phyloP scores from a whole-genome alignment of 35 echinoderm and acorn worm genomes.

The Anneissia japonica region DNA sequence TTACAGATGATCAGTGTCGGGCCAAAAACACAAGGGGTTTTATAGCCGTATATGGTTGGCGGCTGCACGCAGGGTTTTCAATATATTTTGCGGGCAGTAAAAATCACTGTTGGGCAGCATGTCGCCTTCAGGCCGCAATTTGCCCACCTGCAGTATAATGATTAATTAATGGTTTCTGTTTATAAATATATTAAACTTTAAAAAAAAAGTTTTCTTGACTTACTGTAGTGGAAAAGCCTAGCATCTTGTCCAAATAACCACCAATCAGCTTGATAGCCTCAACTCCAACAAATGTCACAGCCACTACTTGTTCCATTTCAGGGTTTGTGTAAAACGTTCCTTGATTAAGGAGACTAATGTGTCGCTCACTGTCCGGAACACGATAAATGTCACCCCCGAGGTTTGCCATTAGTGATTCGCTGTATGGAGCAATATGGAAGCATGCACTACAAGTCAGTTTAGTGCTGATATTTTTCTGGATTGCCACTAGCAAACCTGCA shows the following conservation, averaged over 20 bases:
- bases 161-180: too few species aligned
- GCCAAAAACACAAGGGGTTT: too few species aligned
- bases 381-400: conserved; percentile 79
- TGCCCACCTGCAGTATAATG: too few species aligned
- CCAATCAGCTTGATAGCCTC: conserved; percentile 62
- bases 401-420: conserved; percentile 45
- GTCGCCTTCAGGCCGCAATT: too few species aligned
- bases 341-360: conserved; percentile 25
- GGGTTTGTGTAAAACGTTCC: conserved; percentile 84
- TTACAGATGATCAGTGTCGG: too few species aligned
- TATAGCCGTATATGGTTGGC: too few species aligned
- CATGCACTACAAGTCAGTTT: conserved; percentile 45
- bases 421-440: conserved; percentile 76
- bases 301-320: conserved; percentile 84
- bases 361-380: conserved; percentile 40
- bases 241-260: conserved; percentile 53
- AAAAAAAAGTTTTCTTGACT: too few species aligned
- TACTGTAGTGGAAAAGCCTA: conserved; percentile 51
- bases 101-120: too few species aligned
- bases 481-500: conserved; percentile 56
- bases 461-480: conserved; percentile 41
- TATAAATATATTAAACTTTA: too few species aligned
- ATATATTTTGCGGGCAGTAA: too few species aligned
- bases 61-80: too few species aligned
- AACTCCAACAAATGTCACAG: conserved; percentile 64